Evolutionary conservation across 1,140 invertebrate species (phyloP).

Genomic region (Sycobia sp.): DNA sequence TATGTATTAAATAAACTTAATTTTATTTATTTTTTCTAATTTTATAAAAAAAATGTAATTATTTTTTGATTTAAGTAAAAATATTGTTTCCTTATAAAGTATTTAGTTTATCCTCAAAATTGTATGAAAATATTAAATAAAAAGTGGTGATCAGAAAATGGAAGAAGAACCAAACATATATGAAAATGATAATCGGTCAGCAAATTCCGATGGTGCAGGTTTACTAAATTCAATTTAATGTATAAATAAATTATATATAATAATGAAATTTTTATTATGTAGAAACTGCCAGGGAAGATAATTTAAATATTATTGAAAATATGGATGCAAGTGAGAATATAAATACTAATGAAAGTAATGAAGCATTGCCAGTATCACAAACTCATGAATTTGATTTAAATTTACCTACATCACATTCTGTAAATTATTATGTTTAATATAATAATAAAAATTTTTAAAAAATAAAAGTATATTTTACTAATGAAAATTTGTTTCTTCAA

Average conservation of each 20-base stretch:
- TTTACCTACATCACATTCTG: slow-evolving; percentile 63
- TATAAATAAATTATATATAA: neutral
- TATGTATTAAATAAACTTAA: too few relatives aligned
- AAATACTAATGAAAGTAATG: slow-evolving; percentile 1
- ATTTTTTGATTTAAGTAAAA: too few relatives aligned
- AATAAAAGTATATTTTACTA: slow-evolving; percentile 1
- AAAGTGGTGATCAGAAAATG: neutral
- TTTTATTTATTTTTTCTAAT: too few relatives aligned
- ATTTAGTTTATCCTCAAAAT: too few relatives aligned
- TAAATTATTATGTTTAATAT: slow-evolving; percentile 41
- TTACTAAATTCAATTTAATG: too few relatives aligned
- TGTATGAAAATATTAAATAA: too few relatives aligned
- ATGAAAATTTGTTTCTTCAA: slow-evolving; percentile 39
- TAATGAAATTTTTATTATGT: neutral
- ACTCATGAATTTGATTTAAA: slow-evolving; percentile 56
- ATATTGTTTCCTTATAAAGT: too few relatives aligned
- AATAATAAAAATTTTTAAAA: slow-evolving; percentile 4
- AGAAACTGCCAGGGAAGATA: slow-evolving; percentile 1
- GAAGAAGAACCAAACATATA: too few relatives aligned
- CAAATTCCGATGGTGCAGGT: too few relatives aligned
- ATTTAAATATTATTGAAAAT: neutral
- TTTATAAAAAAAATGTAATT: too few relatives aligned
- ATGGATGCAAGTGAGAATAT: neutral
- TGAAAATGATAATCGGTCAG: slow-evolving; percentile 9
- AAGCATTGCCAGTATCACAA: neutral